Evolutionary conservation across 1,140 invertebrate species (phyloP).

Genomic region (Scaptomyza pallida): DNA sequence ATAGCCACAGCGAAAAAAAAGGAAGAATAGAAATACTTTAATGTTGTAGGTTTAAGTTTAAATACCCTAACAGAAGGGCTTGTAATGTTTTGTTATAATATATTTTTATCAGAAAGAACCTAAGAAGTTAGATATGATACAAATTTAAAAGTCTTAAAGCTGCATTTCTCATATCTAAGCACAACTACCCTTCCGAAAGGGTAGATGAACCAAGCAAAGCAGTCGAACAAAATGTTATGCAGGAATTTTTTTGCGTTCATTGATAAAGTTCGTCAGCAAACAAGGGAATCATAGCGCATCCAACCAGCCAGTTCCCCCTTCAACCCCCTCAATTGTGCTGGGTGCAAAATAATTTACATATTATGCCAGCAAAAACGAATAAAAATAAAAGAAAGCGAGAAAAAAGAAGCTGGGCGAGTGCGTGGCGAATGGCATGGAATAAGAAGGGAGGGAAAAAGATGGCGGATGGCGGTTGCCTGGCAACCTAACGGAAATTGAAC

Average conservation of each 20-base stretch:
- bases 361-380: constrained; percentile 33
- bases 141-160: not conserved
- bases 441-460: constrained; percentile 3
- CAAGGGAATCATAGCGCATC: constrained; percentile 30
- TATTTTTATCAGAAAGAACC: too few species aligned
- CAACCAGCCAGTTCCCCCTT: not conserved
- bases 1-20: constrained; percentile 56
- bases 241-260: constrained; percentile 63
- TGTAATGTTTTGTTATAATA: too few species aligned
- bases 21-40: too few species aligned
- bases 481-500: constrained; percentile 5
- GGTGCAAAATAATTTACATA: constrained; percentile 73
- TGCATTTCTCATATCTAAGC: not conserved
- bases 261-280: constrained; percentile 61
- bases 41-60: too few species aligned
- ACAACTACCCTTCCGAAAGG: not conserved
- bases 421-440: not conserved
- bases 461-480: constrained; percentile 14
- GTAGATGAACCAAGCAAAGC: constrained; percentile 2
- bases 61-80: too few species aligned
- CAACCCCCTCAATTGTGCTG: constrained; percentile 28
- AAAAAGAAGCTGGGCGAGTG: constrained; percentile 2
- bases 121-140: not conserved
- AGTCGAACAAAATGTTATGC: constrained; percentile 44
- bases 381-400: constrained; percentile 6